Percentiles rank a stretch among this genome's conserved stretches.
phyloP scores from a whole-genome alignment of 2,797 vertebrate species.

The Poecilia velifera region DNA sequence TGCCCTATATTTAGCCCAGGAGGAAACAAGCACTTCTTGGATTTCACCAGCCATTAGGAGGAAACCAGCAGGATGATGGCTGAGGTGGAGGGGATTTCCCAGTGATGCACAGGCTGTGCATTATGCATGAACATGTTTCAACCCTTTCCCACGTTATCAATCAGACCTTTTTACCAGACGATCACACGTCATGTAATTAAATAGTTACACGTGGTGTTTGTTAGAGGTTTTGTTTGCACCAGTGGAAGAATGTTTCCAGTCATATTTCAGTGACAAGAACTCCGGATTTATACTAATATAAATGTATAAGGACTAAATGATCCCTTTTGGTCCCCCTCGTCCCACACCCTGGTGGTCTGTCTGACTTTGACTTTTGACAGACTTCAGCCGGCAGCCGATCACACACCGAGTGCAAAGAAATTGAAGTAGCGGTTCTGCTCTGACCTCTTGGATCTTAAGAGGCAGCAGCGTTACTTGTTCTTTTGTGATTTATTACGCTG shows the following conservation, averaged over 20 bases:
- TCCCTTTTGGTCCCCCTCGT: not conserved
- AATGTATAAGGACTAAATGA: not conserved
- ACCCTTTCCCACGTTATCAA: not conserved
- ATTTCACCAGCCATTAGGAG: slow-evolving; percentile 37
- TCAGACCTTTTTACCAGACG: not conserved
- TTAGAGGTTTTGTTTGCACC: not conserved
- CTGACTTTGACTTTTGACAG: not conserved
- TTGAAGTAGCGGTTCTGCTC: not conserved
- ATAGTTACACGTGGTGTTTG: not conserved
- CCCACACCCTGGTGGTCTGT: not conserved
- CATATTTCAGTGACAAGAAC: not conserved
- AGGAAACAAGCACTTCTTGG: slow-evolving; percentile 49
- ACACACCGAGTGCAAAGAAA: not conserved
- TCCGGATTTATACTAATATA: not conserved
- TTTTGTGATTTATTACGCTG: not conserved
- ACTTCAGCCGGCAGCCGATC: not conserved
- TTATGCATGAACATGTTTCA: slow-evolving; percentile 11
- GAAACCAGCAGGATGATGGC: slow-evolving; percentile 49
- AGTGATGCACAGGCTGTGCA: slow-evolving; percentile 22
- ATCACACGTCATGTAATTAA: not conserved
- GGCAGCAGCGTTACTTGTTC: not conserved
- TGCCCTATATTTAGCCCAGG: slow-evolving; percentile 37
- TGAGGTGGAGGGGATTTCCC: slow-evolving; percentile 52
- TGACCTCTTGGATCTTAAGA: not conserved
- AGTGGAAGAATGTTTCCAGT: not conserved